phyloP scores from a whole-genome alignment of 2,113 vertebrate genomes.

The Sciurus niger region DNA sequence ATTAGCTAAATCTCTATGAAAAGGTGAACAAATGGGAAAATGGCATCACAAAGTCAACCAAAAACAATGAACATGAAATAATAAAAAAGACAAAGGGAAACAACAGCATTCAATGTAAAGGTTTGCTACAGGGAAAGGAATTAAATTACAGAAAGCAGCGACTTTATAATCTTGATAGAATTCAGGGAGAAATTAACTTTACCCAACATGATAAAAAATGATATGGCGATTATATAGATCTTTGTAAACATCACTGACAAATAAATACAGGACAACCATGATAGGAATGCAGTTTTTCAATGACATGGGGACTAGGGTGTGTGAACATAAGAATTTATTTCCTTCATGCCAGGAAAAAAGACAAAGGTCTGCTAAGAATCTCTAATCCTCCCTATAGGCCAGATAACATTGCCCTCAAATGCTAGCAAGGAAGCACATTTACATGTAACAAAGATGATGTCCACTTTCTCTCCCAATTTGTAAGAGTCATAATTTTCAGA shows the following conservation, averaged over 20 bases:
- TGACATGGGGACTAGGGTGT: neutral
- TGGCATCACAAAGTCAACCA: neutral
- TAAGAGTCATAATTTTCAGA: neutral
- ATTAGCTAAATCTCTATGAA: neutral
- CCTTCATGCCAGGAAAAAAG: no score
- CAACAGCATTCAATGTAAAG: neutral
- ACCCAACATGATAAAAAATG: neutral
- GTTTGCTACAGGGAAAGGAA: constrained; percentile 28
- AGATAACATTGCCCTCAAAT: neutral
- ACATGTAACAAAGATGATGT: neutral
- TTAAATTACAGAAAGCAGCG: neutral
- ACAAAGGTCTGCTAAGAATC: neutral
- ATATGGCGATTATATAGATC: neutral
- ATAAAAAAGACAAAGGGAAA: neutral
- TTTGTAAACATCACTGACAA: neutral
- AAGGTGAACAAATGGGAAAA: neutral
- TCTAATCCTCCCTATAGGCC: neutral
- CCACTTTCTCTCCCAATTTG: neutral
- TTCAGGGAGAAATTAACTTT: neutral
- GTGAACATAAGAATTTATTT: neutral
- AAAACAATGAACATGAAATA: neutral
- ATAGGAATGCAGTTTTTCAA: neutral
- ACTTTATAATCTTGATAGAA: neutral
- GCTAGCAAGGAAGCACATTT: neutral
- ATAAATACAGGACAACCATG: neutral